Base-by-base conservation (phyloP, 2,888 invertebrate genomes). In the Acrobasis repandana region DNA sequence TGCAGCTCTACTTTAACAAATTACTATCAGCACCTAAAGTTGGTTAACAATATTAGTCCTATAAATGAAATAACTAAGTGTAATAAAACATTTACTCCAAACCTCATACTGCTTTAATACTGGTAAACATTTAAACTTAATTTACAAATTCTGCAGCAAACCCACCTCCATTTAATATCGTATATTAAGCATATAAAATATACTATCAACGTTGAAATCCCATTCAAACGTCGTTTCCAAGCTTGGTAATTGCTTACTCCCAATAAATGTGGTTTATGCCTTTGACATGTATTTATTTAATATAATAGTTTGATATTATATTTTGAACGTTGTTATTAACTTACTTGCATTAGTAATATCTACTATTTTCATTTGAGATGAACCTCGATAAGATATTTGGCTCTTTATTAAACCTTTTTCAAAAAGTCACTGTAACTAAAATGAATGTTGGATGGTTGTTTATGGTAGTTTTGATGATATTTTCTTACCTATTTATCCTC, bases 241-340 rank as follows among this genome's bases (percentile, higher is more conserved):
- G 48, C 18, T 48, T 10, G 16, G 48, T 48, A 2, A 48, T 48
- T 48, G 48, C 18, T 48, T 18, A 48, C 48, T 16, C 48, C 48
- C 11, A 48, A 48, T 48, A 48, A 46, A 48, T 11, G 18, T 8
- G 16, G 43, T 43, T 43, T 43, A 43, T 43, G 48, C 48, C 16
- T 48, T 48, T 48, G 43, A 43, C 14, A 43, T 43, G 43, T n/a
- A 43, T n/a, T 43, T 43, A n/a, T 43, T 14, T 43, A 43, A 43
- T 43, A n/a, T 43, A 28, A 43, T 43, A 43, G n/a, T 43, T 43
- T 3, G 10, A 43, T 14, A 43, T 14, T n/a, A n/a, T 43, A 14
- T 43, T 43, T 5, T 2, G n/a, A 43, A 43, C n/a, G 14, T 14
- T 14, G 43, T n/a, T 43, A 14, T 14, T 5, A 14, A 6, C 3